Conservation (phyloP, 1,140 invertebrate species). For the Venturia canescens region DNA sequence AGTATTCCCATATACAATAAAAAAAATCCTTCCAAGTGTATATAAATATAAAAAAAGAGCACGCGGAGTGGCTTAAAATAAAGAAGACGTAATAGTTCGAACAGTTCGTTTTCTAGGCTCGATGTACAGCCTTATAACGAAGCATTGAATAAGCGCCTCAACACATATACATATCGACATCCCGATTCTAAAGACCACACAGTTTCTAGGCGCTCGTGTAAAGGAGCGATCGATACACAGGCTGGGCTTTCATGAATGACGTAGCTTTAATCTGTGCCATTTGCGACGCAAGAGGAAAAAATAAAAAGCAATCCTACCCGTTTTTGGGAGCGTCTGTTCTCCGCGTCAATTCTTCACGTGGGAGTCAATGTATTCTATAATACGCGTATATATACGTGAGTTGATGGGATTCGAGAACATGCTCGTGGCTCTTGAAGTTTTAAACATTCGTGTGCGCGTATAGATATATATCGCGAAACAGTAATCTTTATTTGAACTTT, state of each 20-base stretch:
- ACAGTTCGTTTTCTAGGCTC: background rate
- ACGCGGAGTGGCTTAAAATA: background rate
- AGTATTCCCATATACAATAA: background rate
- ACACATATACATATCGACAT: background rate
- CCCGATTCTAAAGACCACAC: background rate
- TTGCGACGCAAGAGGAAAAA: too few relatives aligned
- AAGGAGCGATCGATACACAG: constrained; percentile 27
- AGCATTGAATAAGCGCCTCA: background rate
- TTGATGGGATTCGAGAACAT: too few relatives aligned
- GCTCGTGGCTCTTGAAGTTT: background rate
- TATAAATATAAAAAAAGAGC: background rate
- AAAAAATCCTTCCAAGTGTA: background rate
- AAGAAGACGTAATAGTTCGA: background rate
- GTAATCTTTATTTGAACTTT: constrained; percentile 56
- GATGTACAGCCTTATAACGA: too few relatives aligned
- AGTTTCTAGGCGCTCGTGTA: constrained; percentile 2
- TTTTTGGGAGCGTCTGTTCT: too few relatives aligned
- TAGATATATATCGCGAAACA: constrained; percentile 30
- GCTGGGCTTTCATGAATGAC: background rate
- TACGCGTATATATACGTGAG: too few relatives aligned
- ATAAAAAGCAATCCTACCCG: too few relatives aligned
- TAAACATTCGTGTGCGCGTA: background rate
- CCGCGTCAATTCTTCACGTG: too few relatives aligned
- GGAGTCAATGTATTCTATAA: too few relatives aligned
- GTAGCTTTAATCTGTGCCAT: background rate